Evolutionary conservation across 2,888 invertebrate species (phyloP).

Genomic region (Drosophila pseudotakahashii): DNA sequence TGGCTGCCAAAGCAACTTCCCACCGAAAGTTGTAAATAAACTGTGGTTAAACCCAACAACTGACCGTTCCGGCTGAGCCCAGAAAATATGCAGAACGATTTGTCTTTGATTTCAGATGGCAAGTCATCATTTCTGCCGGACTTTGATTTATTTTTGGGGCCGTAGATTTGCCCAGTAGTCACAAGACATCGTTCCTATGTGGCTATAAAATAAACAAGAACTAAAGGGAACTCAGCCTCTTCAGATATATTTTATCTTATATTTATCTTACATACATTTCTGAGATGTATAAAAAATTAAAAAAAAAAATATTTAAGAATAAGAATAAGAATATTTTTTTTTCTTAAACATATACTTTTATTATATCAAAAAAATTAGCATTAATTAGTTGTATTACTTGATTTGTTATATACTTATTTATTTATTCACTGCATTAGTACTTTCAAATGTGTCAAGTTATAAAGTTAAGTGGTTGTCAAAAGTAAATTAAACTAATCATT

Average conservation of each 20-base stretch:
- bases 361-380: neutral
- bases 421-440: neutral
- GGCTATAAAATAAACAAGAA: neutral
- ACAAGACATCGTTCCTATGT: neutral
- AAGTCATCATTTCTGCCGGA: neutral
- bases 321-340: neutral
- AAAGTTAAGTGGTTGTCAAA: constrained; percentile 1
- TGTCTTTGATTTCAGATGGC: constrained; percentile 7
- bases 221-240: neutral
- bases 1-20: constrained; percentile 23
- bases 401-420: too few species aligned
- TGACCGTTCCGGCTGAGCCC: constrained; percentile 7
- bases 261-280: neutral
- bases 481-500: neutral
- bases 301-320: neutral
- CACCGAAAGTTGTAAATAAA: constrained; percentile 38
- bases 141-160: neutral
- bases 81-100: constrained; percentile 13
- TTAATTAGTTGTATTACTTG: neutral
- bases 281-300: too few species aligned
- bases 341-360: neutral
- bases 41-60: constrained; percentile 32
- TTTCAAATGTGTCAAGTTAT: neutral
- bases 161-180: constrained; percentile 8
- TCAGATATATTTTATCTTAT: too few species aligned